These are phyloP conservation scores for Discoglossus pictus DNA, from an alignment of 2,797 vertebrate species.

Conservation along the genomic window DNA sequence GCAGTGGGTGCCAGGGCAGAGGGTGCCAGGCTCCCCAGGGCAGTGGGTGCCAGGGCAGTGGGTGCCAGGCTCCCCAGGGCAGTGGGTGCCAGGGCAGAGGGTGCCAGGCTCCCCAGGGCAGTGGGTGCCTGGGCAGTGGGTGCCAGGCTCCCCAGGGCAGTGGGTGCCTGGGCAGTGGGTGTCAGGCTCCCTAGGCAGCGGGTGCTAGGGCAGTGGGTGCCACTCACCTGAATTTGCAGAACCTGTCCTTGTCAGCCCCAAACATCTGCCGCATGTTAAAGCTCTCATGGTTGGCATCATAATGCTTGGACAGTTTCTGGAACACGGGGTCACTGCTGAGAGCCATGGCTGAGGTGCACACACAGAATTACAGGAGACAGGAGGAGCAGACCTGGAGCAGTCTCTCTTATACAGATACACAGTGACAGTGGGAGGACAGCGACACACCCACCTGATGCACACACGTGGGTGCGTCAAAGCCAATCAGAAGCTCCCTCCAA, in stretches of 20 bases:
- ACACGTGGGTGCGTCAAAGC: background rate
- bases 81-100: too few relatives aligned
- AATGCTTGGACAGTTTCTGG: conserved; percentile 84
- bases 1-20: too few relatives aligned
- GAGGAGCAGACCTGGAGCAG: fast-evolving
- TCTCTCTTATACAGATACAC: conserved; percentile 9
- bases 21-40: too few relatives aligned
- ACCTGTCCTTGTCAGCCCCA: conserved; percentile 81
- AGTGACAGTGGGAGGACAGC: background rate
- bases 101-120: too few relatives aligned
- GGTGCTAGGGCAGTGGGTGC: too few relatives aligned
- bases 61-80: too few relatives aligned
- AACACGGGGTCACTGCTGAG: conserved; percentile 81
- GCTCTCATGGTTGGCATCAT: conserved; percentile 71
- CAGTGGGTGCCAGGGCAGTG: too few relatives aligned
- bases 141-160: too few relatives aligned
- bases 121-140: too few relatives aligned
- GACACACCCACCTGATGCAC: conserved; percentile 1
- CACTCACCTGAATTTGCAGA: conserved; percentile 84
- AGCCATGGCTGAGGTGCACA: conserved; percentile 67
- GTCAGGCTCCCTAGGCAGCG: too few relatives aligned
- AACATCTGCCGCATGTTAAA: conserved; percentile 89
- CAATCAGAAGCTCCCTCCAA: background rate
- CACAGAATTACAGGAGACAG: fast-evolving
- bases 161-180: too few relatives aligned